A percentile compares a stretch with the other conserved stretches of the same genome.
phyloP scores from a whole-genome alignment of 23 tunicate species.

The Styela plicata region DNA sequence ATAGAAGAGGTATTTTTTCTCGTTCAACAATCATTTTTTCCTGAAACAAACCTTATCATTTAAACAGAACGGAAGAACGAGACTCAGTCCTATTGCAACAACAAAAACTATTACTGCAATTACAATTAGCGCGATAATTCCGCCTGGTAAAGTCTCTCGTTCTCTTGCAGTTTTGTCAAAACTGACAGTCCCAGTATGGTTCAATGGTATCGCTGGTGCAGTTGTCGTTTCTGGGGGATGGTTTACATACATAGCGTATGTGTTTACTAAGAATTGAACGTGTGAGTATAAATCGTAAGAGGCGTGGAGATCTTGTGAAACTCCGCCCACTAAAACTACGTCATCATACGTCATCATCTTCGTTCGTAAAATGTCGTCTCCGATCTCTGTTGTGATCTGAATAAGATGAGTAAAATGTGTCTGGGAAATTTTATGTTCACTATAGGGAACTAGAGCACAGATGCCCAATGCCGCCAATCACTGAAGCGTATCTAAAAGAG shows the following conservation, averaged over 20 bases:
- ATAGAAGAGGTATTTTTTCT: too few species aligned
- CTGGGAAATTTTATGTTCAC: too few species aligned
- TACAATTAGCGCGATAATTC: neutral
- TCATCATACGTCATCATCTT: conserved; percentile 31
- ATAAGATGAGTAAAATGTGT: too few species aligned
- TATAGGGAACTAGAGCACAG: too few species aligned
- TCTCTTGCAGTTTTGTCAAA: neutral
- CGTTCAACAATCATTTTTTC: neutral
- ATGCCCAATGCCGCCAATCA: too few species aligned
- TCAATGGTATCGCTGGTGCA: neutral
- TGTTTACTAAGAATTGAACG: neutral
- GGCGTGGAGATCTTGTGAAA: neutral
- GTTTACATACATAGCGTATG: neutral
- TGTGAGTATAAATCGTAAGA: neutral
- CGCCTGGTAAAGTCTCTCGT: neutral
- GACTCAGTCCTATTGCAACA: neutral
- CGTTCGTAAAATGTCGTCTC: conserved; percentile 6
- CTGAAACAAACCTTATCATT: neutral
- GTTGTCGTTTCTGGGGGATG: conserved; percentile 9
- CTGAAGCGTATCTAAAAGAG: too few species aligned
- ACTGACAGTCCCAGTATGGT: neutral
- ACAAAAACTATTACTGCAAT: neutral
- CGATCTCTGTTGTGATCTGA: conserved; percentile 21
- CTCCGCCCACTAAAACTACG: conserved; percentile 8
- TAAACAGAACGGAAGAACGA: neutral